Evolutionary conservation across 2,113 vertebrate species (phyloP), one percentile per base, ranked within the genome.

Genomic region (Elachura formosa): DNA sequence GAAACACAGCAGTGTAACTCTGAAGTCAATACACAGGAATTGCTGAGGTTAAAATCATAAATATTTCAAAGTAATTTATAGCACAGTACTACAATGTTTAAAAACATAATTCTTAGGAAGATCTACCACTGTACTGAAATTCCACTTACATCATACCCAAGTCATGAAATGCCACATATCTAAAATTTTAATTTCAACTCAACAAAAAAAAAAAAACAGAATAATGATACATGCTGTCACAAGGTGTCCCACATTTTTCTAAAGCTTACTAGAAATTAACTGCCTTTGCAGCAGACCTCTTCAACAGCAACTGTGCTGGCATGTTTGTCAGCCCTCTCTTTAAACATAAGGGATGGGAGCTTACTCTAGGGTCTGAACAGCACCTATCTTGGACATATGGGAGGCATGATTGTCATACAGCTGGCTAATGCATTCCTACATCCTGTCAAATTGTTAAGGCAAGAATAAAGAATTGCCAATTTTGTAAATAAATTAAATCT

Each of bases 401-500:
- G 48, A 96, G 28, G 19, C 22, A 51, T 12, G 29, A 43, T 16
- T 62, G 81, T 36, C 1, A 0, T 68, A 36, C 61, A 55, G 48
- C 68, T 82, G 56, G 69, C 52, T 63, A 20, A 9, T 6, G 0
- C 66, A 48, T 55, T 67, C 73, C 43, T 59, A 67, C 36, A 71
- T 71, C 43, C 52, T 43, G 43, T 89, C 80, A 40, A 66, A 59
- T 43, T 68, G 87, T 92, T 87, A 78, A 80, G 69, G 40, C 0
- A 0, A 87, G 64, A 87, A 91, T 36, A 68, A 71, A 75, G 69
- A 68, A 79, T 45, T 84, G 34, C 56, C 54, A 51, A 45, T 75
- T 96, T 84, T 61, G 61, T 91, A 93, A 96, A 91, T 84, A 87
- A 93, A 93, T 93, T 68, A 93, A 82, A 64, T 56, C 38, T 71